phyloP scores from a whole-genome alignment of 2,113 vertebrate species.

The Tragelaphus scriptus region DNA sequence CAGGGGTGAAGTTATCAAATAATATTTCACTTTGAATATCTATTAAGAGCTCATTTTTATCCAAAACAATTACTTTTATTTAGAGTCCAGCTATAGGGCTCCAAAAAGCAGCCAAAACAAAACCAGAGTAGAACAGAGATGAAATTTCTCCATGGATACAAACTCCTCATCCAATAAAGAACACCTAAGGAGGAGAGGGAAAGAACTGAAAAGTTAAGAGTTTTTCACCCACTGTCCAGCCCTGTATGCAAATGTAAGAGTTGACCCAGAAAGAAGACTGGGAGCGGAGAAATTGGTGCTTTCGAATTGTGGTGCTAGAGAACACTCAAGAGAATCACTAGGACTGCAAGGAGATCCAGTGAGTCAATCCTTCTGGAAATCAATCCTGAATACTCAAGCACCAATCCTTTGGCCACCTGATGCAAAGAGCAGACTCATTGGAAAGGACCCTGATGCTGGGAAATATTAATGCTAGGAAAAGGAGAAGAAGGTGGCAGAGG shows the following conservation, averaged over 20 bases:
- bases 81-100: neutral
- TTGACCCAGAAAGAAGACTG: neutral
- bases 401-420: neutral
- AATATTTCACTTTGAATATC: neutral
- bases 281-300: neutral
- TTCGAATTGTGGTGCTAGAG: neutral
- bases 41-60: neutral
- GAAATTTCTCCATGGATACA: neutral
- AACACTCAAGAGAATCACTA: neutral
- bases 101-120: neutral
- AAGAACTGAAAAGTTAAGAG: neutral
- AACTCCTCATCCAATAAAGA: neutral
- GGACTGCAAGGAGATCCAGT: neutral
- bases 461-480: neutral
- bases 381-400: neutral
- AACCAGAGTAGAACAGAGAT: neutral
- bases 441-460: neutral
- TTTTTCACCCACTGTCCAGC: neutral
- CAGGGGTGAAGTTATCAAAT: neutral
- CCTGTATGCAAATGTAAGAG: neutral
- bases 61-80: neutral
- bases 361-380: neutral
- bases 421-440: neutral
- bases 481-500: neutral
- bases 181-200: neutral